phyloP scores from a whole-genome alignment of 2,797 vertebrate species.

The Halcyon leucocephala region DNA sequence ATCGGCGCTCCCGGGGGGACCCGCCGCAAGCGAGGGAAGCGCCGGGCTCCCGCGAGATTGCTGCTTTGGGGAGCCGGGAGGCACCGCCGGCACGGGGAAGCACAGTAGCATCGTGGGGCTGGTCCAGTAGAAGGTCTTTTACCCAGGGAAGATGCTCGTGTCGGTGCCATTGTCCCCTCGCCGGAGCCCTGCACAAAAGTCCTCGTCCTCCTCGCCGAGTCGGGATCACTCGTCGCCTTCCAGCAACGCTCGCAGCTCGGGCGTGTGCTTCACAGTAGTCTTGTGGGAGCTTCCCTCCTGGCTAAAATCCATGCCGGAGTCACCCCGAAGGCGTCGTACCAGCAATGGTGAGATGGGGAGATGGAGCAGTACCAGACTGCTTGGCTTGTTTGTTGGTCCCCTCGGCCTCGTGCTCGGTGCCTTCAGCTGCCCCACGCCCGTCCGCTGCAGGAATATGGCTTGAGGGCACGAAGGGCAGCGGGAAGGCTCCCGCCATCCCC shows the following conservation, averaged over 20 bases:
- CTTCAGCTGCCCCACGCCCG: neutral
- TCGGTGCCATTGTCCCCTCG: neutral
- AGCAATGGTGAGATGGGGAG: neutral
- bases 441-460: neutral
- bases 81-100: neutral
- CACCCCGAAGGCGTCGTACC: constrained; percentile 65
- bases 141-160: neutral
- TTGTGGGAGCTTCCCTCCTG: constrained; percentile 19
- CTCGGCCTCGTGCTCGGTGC: neutral
- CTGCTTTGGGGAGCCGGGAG: neutral
- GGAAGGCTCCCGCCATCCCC: constrained; percentile 16
- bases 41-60: neutral
- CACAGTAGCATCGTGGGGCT: neutral
- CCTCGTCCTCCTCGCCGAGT: neutral
- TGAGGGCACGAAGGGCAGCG: neutral
- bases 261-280: constrained; percentile 51
- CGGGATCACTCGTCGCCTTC: neutral
- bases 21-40: neutral
- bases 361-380: constrained; percentile 43
- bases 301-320: neutral
- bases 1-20: neutral
- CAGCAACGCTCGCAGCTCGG: neutral
- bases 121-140: neutral
- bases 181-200: neutral
- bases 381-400: constrained; percentile 11